Evolutionary conservation across 1,140 invertebrate species (phyloP), one percentile per base, ranked within the genome.

Genomic region (Macrobrachium nipponense): DNA sequence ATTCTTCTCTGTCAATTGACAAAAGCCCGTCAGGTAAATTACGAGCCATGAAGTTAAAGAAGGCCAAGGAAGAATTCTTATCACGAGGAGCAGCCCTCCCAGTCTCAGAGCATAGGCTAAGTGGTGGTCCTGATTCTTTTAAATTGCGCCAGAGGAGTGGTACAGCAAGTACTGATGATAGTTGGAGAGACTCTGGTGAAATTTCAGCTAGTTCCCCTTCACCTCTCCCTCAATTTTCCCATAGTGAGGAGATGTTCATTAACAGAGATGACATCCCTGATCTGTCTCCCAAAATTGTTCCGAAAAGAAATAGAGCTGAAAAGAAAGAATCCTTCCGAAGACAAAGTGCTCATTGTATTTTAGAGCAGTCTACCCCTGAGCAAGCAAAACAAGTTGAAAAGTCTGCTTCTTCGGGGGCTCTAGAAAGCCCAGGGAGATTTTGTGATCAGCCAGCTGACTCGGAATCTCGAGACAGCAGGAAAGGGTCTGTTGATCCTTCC

Each of bases 281-380:
- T 18, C 66, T 80, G 27, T 76, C 78, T 36, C 84, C 84, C 36
- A 80, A 68, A 80, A 76, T 20, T 18, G 27, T 78, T 51, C 51
- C 84, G 51, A 72, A 76, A 80, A 58, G 84, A 60, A 77, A 78
- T 36, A 86, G 80, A 68, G 80, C 75, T 80, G 77, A 76, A 80
- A 86, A 86, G 51, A 86, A 86, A 61, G 84, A 86, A 27, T 86
- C 84, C 80, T 86, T 86, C 77, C 84, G 84, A 14, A 86, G 84
- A 59, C 84, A 86, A 60, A 86, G 84, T 80, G 84, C 84, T 80
- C 77, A 78, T 15, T 86, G 77, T 76, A 51, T 86, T n/a, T 23
- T 86, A 60, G 84, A 86, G 72, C 77, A 86, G 27, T 80, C 84
- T 80, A 58, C 76, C 73, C 66, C 36, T 36, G 43, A 75, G 17